A percentile compares a stretch with the other conserved stretches of the same genome.
These are phyloP conservation scores for Drosophila colorata DNA, from an alignment of 2,888 invertebrate genomes.

Conservation along the genomic window DNA sequence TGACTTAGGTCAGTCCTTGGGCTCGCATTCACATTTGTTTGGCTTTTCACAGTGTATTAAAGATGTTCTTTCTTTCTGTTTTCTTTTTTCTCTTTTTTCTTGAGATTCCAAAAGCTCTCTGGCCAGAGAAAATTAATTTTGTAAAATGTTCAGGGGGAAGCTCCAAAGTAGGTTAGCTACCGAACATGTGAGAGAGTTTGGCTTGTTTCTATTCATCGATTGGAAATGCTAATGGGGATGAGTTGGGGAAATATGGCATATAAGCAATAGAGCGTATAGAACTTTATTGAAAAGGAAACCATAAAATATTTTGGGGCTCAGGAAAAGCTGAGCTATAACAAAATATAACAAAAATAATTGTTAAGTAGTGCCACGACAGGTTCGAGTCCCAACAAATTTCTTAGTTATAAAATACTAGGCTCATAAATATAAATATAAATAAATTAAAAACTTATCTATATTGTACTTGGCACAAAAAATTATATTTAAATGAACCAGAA, in stretches of 20 bases:
- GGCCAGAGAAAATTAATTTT: constrained; percentile 57
- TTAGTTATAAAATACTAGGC: no score
- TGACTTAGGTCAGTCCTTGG: constrained; percentile 55
- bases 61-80: background rate
- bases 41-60: constrained; percentile 41
- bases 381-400: no score
- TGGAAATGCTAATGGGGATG: constrained; percentile 25
- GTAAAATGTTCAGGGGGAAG: constrained; percentile 28
- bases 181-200: constrained; percentile 20
- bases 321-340: background rate
- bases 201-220: constrained; percentile 9
- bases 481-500: no score
- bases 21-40: constrained; percentile 37
- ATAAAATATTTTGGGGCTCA: background rate
- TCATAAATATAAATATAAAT: no score
- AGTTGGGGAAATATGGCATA: constrained; percentile 19
- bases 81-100: background rate
- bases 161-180: constrained; percentile 14
- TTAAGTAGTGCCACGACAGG: no score
- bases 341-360: background rate
- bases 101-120: background rate
- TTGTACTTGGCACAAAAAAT: no score
- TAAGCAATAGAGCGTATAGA: constrained; percentile 1
- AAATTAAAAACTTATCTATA: no score
- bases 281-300: constrained; percentile 27